Base-by-base conservation (phyloP, 2,888 invertebrate genomes). In the Drosophila fulvimacula region DNA sequence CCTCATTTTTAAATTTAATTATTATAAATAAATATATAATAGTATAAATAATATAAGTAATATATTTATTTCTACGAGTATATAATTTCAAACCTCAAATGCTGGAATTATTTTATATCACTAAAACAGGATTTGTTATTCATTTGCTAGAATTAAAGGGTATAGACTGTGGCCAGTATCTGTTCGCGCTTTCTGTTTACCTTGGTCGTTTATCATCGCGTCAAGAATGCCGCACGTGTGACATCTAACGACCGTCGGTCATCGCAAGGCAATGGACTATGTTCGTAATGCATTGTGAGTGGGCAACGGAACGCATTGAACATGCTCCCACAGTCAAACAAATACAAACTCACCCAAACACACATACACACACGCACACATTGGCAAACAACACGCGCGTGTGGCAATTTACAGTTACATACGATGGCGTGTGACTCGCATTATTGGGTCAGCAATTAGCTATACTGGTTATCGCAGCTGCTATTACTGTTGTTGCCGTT, bases 401-500 rank as follows among this genome's bases (percentile, higher is more conserved):
- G 82, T 46, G 60, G 73, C 73, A 74, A 64, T 73, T 77, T 75
- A 77, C 75, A 77, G 75, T 76, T 79, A 69, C 73, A 81, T 55
- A 61, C 67, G 56, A 39, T 61, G 66, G 76, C 79, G 81, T 83
- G 77, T 77, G 81, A 60, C 81, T 76, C 76, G 69, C 81, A 72
- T 79, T 83, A 81, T 79, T 79, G 76, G 84, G 81, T 72, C 84
- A 81, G 62, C 81, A 81, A 82, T 82, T 81, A 82, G 79, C 68
- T 51, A 9, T 61, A 44, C 60, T 63, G 49, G 44, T 70, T 67
- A 65, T 67, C 48, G 63, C 52, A 48, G 17, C 17, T 30, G 30
- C 17, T 19, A 19, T 19, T 46, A 17, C 3, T 17, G 17, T n/a
- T 30, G 27, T 15, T 24, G 9, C n/a, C n/a, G n/a, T 7, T 44